A percentile compares a stretch with the other conserved stretches of the same genome.
Evolutionary conservation across 2,888 invertebrate species (phyloP).

Genomic region (Seira musarum): DNA sequence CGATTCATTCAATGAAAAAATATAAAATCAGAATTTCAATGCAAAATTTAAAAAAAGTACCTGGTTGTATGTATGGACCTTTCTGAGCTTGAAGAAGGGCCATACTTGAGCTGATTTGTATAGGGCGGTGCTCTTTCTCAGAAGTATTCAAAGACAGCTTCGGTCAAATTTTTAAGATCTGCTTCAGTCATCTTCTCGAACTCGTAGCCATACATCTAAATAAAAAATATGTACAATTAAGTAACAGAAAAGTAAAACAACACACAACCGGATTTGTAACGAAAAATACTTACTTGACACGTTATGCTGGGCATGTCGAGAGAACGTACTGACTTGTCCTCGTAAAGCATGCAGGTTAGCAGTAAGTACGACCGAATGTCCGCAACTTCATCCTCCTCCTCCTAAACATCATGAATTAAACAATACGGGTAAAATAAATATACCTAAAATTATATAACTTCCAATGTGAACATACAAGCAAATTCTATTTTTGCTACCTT

Average conservation of each 20-base stretch:
- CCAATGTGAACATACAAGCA: too few species aligned
- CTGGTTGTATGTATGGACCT: too few species aligned
- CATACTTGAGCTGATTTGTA: not conserved
- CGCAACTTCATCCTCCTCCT: conserved; percentile 72
- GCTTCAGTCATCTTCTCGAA: conserved; percentile 53
- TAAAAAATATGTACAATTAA: too few species aligned
- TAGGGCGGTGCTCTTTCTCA: conserved; percentile 18
- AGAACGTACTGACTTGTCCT: conserved; percentile 11
- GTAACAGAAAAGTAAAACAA: not conserved
- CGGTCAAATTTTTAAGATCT: conserved; percentile 49
- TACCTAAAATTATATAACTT: not conserved
- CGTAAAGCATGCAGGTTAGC: conserved; percentile 60
- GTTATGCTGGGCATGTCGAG: conserved; percentile 7
- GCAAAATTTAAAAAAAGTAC: too few species aligned
- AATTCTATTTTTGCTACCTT: conserved; percentile 78
- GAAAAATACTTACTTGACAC: conserved; percentile 30
- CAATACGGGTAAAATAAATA: conserved; percentile 38
- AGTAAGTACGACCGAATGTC: conserved; percentile 86
- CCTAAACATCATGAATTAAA: too few species aligned
- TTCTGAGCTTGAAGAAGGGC: too few species aligned
- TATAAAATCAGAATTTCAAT: not conserved
- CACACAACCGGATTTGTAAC: not conserved
- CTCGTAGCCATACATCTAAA: conserved; percentile 57
- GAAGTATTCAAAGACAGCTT: conserved; percentile 42
- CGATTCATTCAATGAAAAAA: too few species aligned